Evolutionary conservation across 2,113 vertebrate genomes (phyloP), one percentile per base, ranked within the genome.

Genomic region (Bos taurus): DNA sequence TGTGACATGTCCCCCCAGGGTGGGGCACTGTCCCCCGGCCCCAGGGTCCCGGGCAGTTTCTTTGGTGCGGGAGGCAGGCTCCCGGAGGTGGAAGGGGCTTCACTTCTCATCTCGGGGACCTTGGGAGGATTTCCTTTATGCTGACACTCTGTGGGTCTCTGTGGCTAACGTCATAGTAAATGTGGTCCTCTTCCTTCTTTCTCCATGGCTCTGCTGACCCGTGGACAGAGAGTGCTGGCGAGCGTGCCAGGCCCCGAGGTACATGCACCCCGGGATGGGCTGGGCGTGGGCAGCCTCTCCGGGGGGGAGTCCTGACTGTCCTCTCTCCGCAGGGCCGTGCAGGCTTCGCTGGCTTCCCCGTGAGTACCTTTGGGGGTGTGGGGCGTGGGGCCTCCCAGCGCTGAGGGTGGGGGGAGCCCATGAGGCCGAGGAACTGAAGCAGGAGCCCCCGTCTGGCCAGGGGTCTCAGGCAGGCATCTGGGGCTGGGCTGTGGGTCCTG

Each of bases 241-340:
- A 33, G 91, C 3, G 43, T 97, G 19, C 97, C 98, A 0, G 98
- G 98, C n/a, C 97, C 90, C 1, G 98, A 99, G 98, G 99, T 99
- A 98, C 2, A 97, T 95, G 62, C 56, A 14, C 30, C 50, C 50
- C 7, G 0, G 52, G 52, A 1, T 2, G 21, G 80, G 60, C 36
- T 3, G 9, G 6, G 50, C 0, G 2, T 40, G 0, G 1, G 28
- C 2, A 15, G 2, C 21, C 1, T 12, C 28, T 62, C 59, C 33
- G 0, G 0, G 33, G 3, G 19, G 3, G 17, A 5, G 81, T 36
- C 81, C 30, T 60, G 74, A 6, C 74, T 92, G 64, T 94, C 21
- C 52, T 94, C 56, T 92, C 2, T 80, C 82, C 56, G 0, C 85
- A 98, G 98, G 98, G 98, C 91, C 81, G 80, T 52, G 85, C 64